phyloP scores from a whole-genome alignment of 2,113 vertebrate species.

The Mola mola region DNA sequence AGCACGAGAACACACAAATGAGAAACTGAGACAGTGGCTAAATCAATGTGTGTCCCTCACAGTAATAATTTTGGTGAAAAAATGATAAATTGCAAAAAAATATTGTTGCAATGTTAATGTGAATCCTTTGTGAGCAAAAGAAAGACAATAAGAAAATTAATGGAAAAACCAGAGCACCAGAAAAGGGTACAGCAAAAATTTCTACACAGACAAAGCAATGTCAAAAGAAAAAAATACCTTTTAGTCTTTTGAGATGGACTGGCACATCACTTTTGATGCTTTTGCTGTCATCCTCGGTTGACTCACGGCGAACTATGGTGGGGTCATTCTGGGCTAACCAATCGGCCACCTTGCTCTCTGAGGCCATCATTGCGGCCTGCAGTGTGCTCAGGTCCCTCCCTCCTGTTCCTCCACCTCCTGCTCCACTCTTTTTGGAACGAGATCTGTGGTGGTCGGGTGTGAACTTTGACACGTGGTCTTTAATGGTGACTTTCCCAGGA shows the following conservation, averaged over 20 bases:
- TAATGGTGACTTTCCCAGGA: conserved; percentile 98
- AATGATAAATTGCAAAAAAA: not conserved
- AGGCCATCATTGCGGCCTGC: conserved; percentile 95
- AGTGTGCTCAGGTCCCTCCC: conserved; percentile 91
- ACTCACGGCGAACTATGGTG: conserved; percentile 89
- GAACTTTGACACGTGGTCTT: conserved; percentile 95
- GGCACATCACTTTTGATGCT: conserved; percentile 98
- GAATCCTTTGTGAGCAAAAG: not conserved
- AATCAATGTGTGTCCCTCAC: too few species aligned
- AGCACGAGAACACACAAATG: too few species aligned
- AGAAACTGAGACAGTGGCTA: too few species aligned
- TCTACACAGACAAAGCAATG: too few species aligned
- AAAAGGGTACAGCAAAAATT: not conserved
- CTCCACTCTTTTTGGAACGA: conserved; percentile 86
- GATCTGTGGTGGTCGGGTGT: conserved; percentile 88
- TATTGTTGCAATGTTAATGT: not conserved
- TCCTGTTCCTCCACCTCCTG: conserved; percentile 62
- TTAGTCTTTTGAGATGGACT: conserved; percentile 94
- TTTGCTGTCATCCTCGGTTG: conserved; percentile 95
- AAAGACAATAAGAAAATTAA: not conserved
- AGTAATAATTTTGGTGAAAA: too few species aligned
- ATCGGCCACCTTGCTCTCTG: conserved; percentile 97
- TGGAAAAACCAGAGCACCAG: not conserved
- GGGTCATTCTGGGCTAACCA: conserved; percentile 99
- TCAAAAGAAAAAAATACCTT: too few species aligned